Percentiles rank a stretch among this genome's conserved stretches.
Conservation (phyloP, 2,797 vertebrate genomes). For the Danio tinwini region DNA sequence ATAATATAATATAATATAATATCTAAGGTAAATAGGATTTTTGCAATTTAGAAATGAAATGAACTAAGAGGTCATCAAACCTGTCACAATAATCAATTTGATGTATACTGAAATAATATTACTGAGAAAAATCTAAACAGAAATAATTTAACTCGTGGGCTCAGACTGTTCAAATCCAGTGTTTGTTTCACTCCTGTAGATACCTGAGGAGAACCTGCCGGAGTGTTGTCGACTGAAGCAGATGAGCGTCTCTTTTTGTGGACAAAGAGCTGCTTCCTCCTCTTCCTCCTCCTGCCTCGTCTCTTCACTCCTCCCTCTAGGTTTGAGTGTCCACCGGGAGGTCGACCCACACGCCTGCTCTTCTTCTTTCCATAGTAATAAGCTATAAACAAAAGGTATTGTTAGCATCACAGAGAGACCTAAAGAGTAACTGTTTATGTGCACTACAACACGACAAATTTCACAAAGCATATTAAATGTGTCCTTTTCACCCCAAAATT, state of each 20-base stretch:
- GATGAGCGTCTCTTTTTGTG: conserved; percentile 97
- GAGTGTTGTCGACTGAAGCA: conserved; percentile 93
- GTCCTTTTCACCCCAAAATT: not conserved
- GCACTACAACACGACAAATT: not conserved
- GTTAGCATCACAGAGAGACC: conserved; percentile 4
- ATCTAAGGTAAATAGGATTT: too few relatives aligned
- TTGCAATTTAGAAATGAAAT: too few relatives aligned
- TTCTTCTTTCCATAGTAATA: conserved; percentile 97
- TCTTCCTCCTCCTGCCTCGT: conserved; percentile 91
- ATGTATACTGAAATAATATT: too few relatives aligned
- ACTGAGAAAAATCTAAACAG: not conserved
- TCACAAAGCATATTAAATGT: not conserved
- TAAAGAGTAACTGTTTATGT: not conserved
- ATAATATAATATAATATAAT: too few relatives aligned
- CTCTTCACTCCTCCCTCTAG: conserved; percentile 92
- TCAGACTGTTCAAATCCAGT: not conserved
- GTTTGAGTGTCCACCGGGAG: conserved; percentile 92
- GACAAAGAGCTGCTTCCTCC: conserved; percentile 95
- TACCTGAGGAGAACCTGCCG: conserved; percentile 97
- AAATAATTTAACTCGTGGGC: not conserved
- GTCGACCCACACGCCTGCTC: conserved; percentile 91
- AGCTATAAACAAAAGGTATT: conserved; percentile 72
- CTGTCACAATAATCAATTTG: too few relatives aligned
- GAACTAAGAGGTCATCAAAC: too few relatives aligned
- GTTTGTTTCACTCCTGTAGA: too few relatives aligned